Base-by-base conservation (phyloP, 2,797 vertebrate genomes). In the Gobionotothen gibberifrons region DNA sequence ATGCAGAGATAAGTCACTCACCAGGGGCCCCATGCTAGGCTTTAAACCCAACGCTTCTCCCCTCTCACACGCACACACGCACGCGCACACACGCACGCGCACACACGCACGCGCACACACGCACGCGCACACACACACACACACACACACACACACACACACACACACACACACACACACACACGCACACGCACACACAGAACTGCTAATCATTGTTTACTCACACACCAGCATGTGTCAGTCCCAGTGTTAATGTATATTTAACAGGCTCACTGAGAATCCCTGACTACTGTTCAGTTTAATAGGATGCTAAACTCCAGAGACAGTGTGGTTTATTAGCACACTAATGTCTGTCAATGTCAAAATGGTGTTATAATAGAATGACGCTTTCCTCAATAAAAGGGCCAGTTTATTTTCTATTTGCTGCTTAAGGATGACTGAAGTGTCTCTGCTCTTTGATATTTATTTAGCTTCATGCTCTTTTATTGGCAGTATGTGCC, bases 1-100 rank as follows among this genome's bases (percentile, higher is more conserved):
- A 88, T 85, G 82, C 89, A 84, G 86, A 82, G 88, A 91, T 87
- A 89, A 90, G 90, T 89, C 90, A 77, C 82, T 89, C 84, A 81
- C 57, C 62, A 67, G 68, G 83, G 79, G 76, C 84, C 70, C 75
- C 89, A 85, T 59, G 84, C 90, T 83, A 88, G 51, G 87, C 77
- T 74, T 65, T 71, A 79, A 68, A 57, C 79, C 82, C 65, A 40
- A 76, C 80, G 61, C 74, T 48, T 56, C 51, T 76, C 61, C 85
- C 83, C 58, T 36, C 22, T 74, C 74, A 36, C 32, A 8, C 32
- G 36, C 32, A 32, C 32, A 36, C 32, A 8, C 32, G 32, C 6
- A 8, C 6, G 32, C 32, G 32, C 32, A 7, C 32, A 32, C 32
- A 32, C 32, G 32, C 6, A 1, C 6, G 32, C 32, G 32, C 29